Base-by-base conservation (phyloP, 2,113 vertebrate species). In the Thamnaconus septentrionalis region DNA sequence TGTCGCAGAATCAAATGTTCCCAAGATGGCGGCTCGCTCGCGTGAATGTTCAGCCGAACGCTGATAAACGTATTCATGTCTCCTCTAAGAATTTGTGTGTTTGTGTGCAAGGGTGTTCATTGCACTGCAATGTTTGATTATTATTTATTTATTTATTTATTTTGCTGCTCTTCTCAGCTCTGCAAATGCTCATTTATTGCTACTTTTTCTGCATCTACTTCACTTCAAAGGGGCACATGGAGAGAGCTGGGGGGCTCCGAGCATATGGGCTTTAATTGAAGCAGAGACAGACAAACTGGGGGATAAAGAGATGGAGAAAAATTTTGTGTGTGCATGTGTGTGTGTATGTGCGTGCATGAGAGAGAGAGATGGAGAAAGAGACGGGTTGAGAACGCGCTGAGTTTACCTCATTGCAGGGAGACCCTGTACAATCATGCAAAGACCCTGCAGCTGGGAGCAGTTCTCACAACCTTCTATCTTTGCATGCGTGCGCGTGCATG, bases 141-240 rank as follows among this genome's bases (percentile, higher is more conserved):
- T n/a, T n/a, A n/a, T n/a, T n/a, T n/a, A n/a, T n/a, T 31, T 31
- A 1, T 31, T 31, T 62, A 42, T 59, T 44, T n/a, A n/a, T 54
- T 45, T 42, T 56, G 53, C 1, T 48, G 4, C n/a, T 48, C 44
- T 72, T 71, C 64, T 69, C 66, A 31, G 65, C 71, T 69, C 69
- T 70, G 75, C 57, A 54, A 78, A 56, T 55, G 73, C 69, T 85
- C 76, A 81, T 79, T 83, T 82, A 79, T 76, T 83, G 61, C 87
- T 82, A 85, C 78, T 85, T 69, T 69, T 41, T 50, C 3, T 11
- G 10, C 81, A 77, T 83, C 79, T 77, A 61, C 71, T 80, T 73
- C 59, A 80, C 87, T 87, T 87, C 85, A 85, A 84, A 85, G 83
- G 4, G 51, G 65, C 78, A 83, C 71, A 74, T 79, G 68, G 72